phyloP scores from a whole-genome alignment of 2,888 invertebrate species.

The Notocelia uddmanniana region DNA sequence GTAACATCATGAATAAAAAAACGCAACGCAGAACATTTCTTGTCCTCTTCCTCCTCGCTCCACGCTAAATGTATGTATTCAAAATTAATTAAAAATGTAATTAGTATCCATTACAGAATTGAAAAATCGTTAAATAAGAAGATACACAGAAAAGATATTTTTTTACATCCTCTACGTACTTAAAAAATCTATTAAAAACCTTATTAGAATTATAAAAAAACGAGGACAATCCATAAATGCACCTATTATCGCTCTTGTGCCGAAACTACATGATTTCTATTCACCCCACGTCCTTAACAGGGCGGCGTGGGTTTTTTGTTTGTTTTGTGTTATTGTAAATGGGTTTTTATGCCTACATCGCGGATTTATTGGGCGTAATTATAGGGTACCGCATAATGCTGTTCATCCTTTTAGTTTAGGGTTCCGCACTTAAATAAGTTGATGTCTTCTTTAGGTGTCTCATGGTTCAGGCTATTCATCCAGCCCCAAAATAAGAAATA shows the following conservation, averaged over 20 bases:
- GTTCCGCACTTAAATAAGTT: slow-evolving; percentile 48
- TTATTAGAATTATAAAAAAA: background rate
- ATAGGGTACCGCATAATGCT: slow-evolving; percentile 58
- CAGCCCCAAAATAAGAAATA: background rate
- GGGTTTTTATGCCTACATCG: slow-evolving; percentile 56
- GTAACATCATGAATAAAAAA: too few relatives aligned
- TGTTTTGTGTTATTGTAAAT: slow-evolving; percentile 61
- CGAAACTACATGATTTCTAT: slow-evolving; percentile 49
- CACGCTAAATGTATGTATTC: too few relatives aligned
- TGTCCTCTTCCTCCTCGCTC: too few relatives aligned
- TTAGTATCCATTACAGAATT: too few relatives aligned
- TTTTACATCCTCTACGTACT: too few relatives aligned
- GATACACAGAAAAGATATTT: too few relatives aligned
- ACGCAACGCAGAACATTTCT: too few relatives aligned
- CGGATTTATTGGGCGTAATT: slow-evolving; percentile 75
- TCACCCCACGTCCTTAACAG: slow-evolving; percentile 56
- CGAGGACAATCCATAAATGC: background rate
- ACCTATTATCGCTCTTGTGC: slow-evolving; percentile 6
- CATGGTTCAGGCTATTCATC: background rate
- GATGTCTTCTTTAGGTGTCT: background rate
- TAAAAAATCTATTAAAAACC: too few relatives aligned
- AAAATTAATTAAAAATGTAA: too few relatives aligned
- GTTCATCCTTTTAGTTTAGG: slow-evolving; percentile 54
- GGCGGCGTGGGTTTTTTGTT: slow-evolving; percentile 53
- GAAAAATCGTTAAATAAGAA: too few relatives aligned